These are phyloP conservation scores for Bovichtus diacanthus DNA, from an alignment of 2,797 vertebrate species.

Conservation along the genomic window DNA sequence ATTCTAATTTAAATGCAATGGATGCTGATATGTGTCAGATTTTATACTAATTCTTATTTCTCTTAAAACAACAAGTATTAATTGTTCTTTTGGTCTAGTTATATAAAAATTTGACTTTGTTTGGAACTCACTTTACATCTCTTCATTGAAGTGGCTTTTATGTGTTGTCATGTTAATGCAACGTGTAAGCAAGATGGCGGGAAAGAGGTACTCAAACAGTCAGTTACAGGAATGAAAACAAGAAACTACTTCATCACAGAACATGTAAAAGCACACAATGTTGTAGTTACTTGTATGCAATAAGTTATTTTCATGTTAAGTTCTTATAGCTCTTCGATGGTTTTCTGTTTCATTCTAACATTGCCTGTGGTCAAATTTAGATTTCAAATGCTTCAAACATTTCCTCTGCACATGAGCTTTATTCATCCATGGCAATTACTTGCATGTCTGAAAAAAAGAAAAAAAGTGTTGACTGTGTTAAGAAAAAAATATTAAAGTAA, in stretches of 20 bases:
- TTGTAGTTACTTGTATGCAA: not conserved
- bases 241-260: constrained; percentile 9
- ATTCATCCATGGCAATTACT: constrained; percentile 64
- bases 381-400: constrained; percentile 55
- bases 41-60: not conserved
- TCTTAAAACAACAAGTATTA: not conserved
- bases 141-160: not conserved
- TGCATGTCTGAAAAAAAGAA: constrained; percentile 44
- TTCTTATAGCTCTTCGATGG: not conserved
- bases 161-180: not conserved
- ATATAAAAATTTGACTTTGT: not conserved
- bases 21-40: not conserved
- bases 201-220: not conserved
- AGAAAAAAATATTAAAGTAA: constrained; percentile 62
- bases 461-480: constrained; percentile 40
- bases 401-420: constrained; percentile 39
- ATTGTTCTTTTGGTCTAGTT: not conserved
- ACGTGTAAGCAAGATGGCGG: not conserved
- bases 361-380: constrained; percentile 52
- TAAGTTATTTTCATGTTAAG: not conserved
- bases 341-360: constrained; percentile 33
- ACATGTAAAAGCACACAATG: constrained; percentile 5
- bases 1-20: not conserved
- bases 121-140: not conserved
- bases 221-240: too few species aligned